Evolutionary conservation across 1,140 invertebrate species (phyloP), one percentile per base, ranked within the genome.

Genomic region (Argopecten irradians): DNA sequence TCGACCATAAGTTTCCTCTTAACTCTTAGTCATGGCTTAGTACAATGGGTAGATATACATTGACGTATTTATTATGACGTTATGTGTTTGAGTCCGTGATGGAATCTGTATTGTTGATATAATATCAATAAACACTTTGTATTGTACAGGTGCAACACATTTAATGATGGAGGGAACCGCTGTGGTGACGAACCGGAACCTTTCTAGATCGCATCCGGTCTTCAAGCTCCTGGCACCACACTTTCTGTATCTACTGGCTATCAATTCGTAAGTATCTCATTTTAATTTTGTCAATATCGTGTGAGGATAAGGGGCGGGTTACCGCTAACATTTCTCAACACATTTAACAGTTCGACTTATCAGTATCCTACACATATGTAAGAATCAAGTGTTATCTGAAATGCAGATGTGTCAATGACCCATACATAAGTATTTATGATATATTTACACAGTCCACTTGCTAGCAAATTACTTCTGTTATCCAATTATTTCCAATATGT

Each of bases 221-320:
- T 96, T 94, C 90, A 96, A 95, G 89, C 93, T 96, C 1, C 90
- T 96, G 89, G 95, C 95, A 9, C 96, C 96, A 35, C 96, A 96
- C 89, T 96, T 96, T 86, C 91, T 95, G 7, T 96, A 94, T 89
- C 92, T 96, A 13, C 92, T 96, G 5, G 95, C 96, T 28, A 96
- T 96, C 43, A 92, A 94, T 87, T 82, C 83, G 90, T 93, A 88
- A 89, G 91, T 93, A 34, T n/a, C 28, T 36, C 7, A 8, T 85
- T 36, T 34, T 36, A 28, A 85, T 7, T 3, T 85, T 36, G n/a
- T 34, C 41, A 85, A 1, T 8, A 22, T 22, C 28, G 13, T 85
- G 32, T 32, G 22, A 22, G 3, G 7, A 16, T 32, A 85, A 39
- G 3, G 1, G 28, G 0, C 83, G 71, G 14, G 36, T 28, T 71